Percentiles rank a stretch among this genome's conserved stretches.
These are phyloP conservation scores for Drosophila meridiana DNA, from an alignment of 2,888 invertebrate species.

Conservation along the genomic window DNA sequence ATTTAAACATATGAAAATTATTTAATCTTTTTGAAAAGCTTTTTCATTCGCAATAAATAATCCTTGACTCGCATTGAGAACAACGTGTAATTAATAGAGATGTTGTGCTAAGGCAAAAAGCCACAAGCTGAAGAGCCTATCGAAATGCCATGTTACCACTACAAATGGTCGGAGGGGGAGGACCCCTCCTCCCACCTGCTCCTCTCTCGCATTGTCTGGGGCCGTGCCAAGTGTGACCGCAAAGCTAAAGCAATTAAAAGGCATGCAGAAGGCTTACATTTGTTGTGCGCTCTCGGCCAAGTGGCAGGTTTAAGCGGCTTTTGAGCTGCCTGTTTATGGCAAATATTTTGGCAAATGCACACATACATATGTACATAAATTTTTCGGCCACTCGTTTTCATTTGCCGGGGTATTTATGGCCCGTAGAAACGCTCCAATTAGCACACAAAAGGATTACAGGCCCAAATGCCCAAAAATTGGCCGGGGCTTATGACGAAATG, in stretches of 20 bases:
- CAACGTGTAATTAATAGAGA: constrained; percentile 28
- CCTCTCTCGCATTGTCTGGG: background rate
- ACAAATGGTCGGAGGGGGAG: background rate
- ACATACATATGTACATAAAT: background rate
- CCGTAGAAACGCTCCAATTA: constrained; percentile 71
- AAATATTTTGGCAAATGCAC: constrained; percentile 54
- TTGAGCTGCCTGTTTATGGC: constrained; percentile 59
- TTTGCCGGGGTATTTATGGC: constrained; percentile 51
- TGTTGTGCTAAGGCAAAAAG: constrained; percentile 10
- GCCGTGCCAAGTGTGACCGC: constrained; percentile 30
- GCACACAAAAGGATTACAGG: constrained; percentile 74
- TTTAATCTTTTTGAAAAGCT: background rate
- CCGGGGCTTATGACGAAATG: constrained; percentile 35
- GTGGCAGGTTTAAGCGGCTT: constrained; percentile 66
- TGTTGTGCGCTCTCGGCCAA: constrained; percentile 47
- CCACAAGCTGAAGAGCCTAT: constrained; percentile 37
- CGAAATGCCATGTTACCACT: constrained; percentile 10
- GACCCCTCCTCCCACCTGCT: background rate
- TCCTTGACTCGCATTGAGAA: background rate
- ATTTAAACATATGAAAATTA: background rate
- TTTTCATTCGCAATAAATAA: background rate
- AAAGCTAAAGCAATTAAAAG: constrained; percentile 52
- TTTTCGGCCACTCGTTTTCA: constrained; percentile 36
- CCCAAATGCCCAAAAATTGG: constrained; percentile 61
- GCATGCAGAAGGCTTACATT: constrained; percentile 56